Base-by-base conservation (phyloP, 1,140 invertebrate genomes). In the Parapsyche elsis region DNA sequence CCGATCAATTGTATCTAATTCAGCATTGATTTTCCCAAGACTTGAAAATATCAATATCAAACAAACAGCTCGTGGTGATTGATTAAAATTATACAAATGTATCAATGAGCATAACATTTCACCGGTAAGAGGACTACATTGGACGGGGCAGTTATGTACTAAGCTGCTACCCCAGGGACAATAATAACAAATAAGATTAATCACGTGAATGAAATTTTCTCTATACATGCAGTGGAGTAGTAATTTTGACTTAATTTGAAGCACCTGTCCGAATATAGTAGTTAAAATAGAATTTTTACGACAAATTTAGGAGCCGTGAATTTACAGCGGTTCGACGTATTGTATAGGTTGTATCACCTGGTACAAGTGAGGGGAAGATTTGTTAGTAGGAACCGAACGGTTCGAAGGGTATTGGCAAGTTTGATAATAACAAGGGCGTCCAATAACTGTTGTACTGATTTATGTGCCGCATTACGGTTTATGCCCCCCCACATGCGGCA, bases 391-490 rank as follows among this genome's bases (percentile, higher is more conserved):
- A 24, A 74, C 14, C 12, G 44, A 26, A 46, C 49, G 14, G n/a
- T 10, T 45, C 1, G 71, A 73, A n/a, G 30, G 30, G 21, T 7
- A 9, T 0, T 2, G 53, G 45, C 74, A 76, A 76, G 49, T 76
- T 76, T 76, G 74, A 76, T 59, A 76, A 76, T 59, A 76, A 75
- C 71, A 45, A n/a, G 9, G 53, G 45, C 45, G 19, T 76, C 74
- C 74, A 76, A 76, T 76, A 76, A 76, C 45, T 76, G 74, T 76
- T 76, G 74, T 59, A 19, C 74, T 76, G 74, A 76, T 76, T 76
- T 76, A 76, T 76, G 74, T 46, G 74, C 19, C 30, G 74, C 74
- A 76, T 76, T 76, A 76, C 46, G 74, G 74, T 59, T 76, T 76
- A 76, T 76, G 49, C 74, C 71, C 71, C 30, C 71, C 71, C 71